Evolutionary conservation across 2,797 vertebrate genomes (phyloP), one percentile per base, ranked within the genome.

Genomic region (Pyrocephalus nanus): DNA sequence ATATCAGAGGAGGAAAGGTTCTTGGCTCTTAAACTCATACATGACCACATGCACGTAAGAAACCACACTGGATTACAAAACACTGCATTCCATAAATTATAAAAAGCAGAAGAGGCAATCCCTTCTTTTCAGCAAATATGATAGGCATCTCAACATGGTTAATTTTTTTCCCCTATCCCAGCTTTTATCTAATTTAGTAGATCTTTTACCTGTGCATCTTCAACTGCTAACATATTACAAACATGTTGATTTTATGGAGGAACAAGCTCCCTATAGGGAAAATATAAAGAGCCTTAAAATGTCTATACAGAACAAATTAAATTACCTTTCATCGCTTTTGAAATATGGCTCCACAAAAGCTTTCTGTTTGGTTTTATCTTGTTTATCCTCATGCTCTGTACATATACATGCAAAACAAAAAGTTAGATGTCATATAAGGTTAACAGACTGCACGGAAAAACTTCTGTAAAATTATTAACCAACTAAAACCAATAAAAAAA

Each of bases 271-370:
- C 79, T 75, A 7, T 8, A 57, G 23, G 16, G 25, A 77, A 13
- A n/a, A 50, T 38, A 80, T 12, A 57, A 61, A 81, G 1, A 94
- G 7, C n/a, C 57, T 87, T 51, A 58, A 82, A 93, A 76, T 69
- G 40, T 22, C 36, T 60, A 34, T 3, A 65, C 9, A 78, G 45
- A 86, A 86, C 51, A 88, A 82, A 73, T 29, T 36, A 55, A 90
- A 97, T 98, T 97, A 99, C 99, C 96, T 96, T 90, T 97, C 88
- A 96, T 97, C 96, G 54, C 88, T 97, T 90, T 97, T 97, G 93
- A 97, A 98, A 86, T 97, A 97, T 3, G 96, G 97, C 79, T 97
- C 98, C 78, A 98, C 97, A 94, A 98, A 95, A 73, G 96, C 97
- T 95, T 96, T 98, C 82, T 97, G 97, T 96, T 97, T 98, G 96